These are phyloP conservation scores for Raphicerus campestris DNA, from an alignment of 2,113 vertebrate species.

Conservation along the genomic window DNA sequence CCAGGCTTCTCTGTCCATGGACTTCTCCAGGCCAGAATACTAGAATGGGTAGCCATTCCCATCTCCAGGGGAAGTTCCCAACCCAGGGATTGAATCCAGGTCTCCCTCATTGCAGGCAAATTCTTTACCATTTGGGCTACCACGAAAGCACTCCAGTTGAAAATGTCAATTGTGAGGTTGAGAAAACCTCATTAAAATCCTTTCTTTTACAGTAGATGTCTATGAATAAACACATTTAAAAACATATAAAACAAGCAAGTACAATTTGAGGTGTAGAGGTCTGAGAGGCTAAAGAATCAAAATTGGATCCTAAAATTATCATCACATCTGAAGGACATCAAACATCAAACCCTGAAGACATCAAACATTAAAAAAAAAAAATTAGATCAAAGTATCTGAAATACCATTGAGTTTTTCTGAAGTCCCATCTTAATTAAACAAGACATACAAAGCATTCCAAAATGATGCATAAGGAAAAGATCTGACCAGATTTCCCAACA, in stretches of 20 bases:
- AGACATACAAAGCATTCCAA: background rate
- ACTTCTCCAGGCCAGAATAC: background rate
- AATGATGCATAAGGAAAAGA: background rate
- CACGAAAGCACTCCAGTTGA: background rate
- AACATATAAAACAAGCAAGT: background rate
- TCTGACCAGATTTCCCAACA: background rate
- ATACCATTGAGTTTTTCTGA: background rate
- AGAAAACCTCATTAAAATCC: background rate
- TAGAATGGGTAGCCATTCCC: background rate
- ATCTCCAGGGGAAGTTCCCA: background rate
- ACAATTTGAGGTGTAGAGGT: background rate
- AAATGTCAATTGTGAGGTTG: background rate
- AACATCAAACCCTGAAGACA: background rate
- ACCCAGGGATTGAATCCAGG: background rate
- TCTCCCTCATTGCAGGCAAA: background rate
- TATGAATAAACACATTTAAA: background rate
- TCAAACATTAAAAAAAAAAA: background rate
- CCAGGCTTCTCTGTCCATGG: background rate
- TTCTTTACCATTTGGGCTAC: background rate
- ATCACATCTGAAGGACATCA: background rate
- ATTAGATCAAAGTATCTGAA: background rate
- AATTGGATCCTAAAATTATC: background rate
- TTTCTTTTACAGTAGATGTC: background rate
- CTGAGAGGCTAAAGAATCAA: background rate
- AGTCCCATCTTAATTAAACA: background rate